Base-by-base conservation (phyloP, 1,140 invertebrate genomes). In the Eriocheir sinensis region DNA sequence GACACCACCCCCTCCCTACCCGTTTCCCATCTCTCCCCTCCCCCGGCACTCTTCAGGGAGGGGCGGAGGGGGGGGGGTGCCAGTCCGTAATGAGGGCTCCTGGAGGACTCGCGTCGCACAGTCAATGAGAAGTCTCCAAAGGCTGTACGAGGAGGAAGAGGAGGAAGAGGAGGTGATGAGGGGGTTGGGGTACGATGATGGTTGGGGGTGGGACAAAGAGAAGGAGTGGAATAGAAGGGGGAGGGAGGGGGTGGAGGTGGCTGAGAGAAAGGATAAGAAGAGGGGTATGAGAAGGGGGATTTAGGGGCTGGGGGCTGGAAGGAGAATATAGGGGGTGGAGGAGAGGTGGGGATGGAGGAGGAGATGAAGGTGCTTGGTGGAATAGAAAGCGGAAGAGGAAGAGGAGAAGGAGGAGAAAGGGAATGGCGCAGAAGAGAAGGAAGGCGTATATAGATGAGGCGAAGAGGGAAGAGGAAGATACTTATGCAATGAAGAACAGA, bases 41-140 rank as follows among this genome's bases (percentile, higher is more conserved):
- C 60, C 60, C 21, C 8, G 60, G 60, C 9, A 72, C 60, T 72
- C 60, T 72, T 21, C 60, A n/a, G 60, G n/a, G n/a, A n/a, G n/a
- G n/a, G n/a, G 60, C 60, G 60, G 60, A n/a, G 27, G 60, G 4
- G 60, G 4, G 60, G 60, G 60, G n/a, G 21, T 72, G 60, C 9
- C 60, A 4, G 21, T 2, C 60, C 21, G 60, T 72, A 72, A 72
- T 72, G 60, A 72, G 60, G 60, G 60, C 60, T 21, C 3, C 60
- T 72, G 60, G 27, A 72, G 60, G 27, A 72, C 60, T 72, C 60
- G 21, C 27, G 27, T 12, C 60, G 60, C 60, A 21, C 60, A 72
- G 60, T 72, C 60, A 72, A 72, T 72, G 60, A 72, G 60, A 72
- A 72, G 60, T 72, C 60, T 72, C 60, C 60, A 72, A 72, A 72